Conservation (phyloP, 2,888 invertebrate genomes). For the Pomacea canaliculata region DNA sequence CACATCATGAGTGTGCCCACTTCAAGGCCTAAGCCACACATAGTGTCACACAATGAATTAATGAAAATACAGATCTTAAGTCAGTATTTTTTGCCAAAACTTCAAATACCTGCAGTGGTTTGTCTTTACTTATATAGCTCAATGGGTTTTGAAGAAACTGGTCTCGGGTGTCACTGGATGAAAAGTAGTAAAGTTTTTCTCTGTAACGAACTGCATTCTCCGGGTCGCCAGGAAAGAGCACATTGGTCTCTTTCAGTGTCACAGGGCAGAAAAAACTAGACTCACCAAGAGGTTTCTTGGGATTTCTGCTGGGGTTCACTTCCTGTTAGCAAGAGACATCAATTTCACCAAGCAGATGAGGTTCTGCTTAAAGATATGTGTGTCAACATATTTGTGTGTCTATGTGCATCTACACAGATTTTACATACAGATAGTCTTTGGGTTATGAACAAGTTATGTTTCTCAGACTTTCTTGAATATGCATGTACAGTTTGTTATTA, state of each 20-base stretch:
- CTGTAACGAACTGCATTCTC: constrained; percentile 66
- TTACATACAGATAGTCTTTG: too few species aligned
- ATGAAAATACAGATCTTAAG: too few species aligned
- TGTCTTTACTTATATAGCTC: constrained; percentile 56
- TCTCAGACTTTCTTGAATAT: too few species aligned
- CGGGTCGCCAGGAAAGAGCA: constrained; percentile 68
- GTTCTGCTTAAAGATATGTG: background rate
- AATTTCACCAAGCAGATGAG: background rate
- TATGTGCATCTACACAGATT: too few species aligned
- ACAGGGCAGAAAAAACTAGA: constrained; percentile 70
- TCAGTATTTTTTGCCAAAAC: too few species aligned
- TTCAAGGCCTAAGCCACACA: too few species aligned
- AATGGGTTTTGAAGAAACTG: constrained; percentile 64
- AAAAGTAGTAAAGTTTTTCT: constrained; percentile 68
- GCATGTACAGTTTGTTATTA: too few species aligned
- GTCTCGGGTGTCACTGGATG: constrained; percentile 61
- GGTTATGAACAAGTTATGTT: too few species aligned
- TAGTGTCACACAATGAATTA: too few species aligned
- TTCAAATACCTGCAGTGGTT: constrained; percentile 54
- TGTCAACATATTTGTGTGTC: too few species aligned
- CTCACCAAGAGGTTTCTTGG: constrained; percentile 68
- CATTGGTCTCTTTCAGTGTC: constrained; percentile 60
- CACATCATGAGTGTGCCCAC: too few species aligned
- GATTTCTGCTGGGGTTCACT: constrained; percentile 64
- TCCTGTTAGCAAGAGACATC: constrained; percentile 44